Percentiles rank a stretch among this genome's conserved stretches.
phyloP scores from a whole-genome alignment of 2,113 vertebrate species.

The Shinisaurus crocodilurus region DNA sequence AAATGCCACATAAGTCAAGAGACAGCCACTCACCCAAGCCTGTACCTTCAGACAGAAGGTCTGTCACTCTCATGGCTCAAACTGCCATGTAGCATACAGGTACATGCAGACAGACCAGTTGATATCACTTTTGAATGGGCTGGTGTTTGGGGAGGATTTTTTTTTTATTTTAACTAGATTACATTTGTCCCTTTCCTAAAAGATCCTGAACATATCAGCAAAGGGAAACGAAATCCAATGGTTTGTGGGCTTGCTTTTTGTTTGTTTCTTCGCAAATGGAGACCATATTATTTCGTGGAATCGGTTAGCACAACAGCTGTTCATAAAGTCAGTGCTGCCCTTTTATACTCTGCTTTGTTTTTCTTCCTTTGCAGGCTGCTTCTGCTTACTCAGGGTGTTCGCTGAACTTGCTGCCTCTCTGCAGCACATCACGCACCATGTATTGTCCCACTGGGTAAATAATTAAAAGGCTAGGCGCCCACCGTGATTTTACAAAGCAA shows the following conservation, averaged over 20 bases:
- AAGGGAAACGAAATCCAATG: neutral
- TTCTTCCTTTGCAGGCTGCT: neutral
- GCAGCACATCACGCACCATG: neutral
- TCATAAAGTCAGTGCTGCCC: neutral
- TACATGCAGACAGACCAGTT: neutral
- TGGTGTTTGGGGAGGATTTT: neutral
- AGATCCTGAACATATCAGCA: neutral
- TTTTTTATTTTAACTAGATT: neutral
- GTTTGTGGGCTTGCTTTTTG: neutral
- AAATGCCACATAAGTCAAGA: neutral
- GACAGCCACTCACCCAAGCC: neutral
- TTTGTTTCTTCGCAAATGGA: neutral
- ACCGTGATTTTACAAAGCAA: neutral
- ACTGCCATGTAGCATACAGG: too few relatives aligned
- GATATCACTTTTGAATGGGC: neutral
- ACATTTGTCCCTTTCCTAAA: neutral
- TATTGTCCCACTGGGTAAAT: neutral
- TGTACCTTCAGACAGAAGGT: neutral
- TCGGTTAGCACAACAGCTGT: neutral
- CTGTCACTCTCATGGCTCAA: neutral
- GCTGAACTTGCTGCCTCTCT: neutral
- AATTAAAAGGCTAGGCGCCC: neutral
- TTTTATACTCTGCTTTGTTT: neutral
- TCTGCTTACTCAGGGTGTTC: neutral
- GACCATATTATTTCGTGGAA: neutral